Evolutionary conservation across 2,888 invertebrate genomes (phyloP), one percentile per base, ranked within the genome.

Genomic region (Caenorhabditis sp.): DNA sequence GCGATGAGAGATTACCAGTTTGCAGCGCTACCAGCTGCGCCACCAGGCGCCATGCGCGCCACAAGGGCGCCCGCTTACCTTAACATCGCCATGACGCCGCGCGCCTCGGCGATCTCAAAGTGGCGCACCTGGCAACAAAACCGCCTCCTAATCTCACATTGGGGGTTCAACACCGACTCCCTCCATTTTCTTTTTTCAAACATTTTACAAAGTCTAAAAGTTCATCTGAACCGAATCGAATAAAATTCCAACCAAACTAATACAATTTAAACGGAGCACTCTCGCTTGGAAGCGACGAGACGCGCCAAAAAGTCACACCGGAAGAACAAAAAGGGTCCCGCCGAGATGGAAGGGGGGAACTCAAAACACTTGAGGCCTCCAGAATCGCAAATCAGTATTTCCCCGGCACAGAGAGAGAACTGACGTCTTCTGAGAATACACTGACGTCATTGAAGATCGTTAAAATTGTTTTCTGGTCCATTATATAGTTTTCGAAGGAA

Each of bases 361-460:
- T 10, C 47, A 66, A 66, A 66, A 49, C 64, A 66, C 64, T 66
- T 66, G 64, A 66, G 35, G 44, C 4, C 49, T 26, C 19, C 28
- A 35, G 66, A 68, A 68, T 68, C 31, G 26, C 51, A 68, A 68
- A 68, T 68, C 31, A 68, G 66, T 49, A 31, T 16, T 6, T n/a
- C 35, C 28, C 19, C 41, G 19, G 7, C 12, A 22, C 38, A 22
- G 19, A 12, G 24, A 61, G 10, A 10, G 19, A 24, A 41, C 16
- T 63, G 44, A 63, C 44, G 44, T 63, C 63, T 26, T 63, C 59
- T 19, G 24, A 26, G 10, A 12, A 6, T 3, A 26, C 19, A 19
- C 12, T 49, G 49, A 49, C 49, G 49, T 49, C 49, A 49, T 49
- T 19, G 12, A 8, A 22, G 19, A 49, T 49, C 49, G 28, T 56